Evolutionary conservation across 2,113 vertebrate species (phyloP), one percentile per base, ranked within the genome.

Genomic region (Ploceus nigricollis): DNA sequence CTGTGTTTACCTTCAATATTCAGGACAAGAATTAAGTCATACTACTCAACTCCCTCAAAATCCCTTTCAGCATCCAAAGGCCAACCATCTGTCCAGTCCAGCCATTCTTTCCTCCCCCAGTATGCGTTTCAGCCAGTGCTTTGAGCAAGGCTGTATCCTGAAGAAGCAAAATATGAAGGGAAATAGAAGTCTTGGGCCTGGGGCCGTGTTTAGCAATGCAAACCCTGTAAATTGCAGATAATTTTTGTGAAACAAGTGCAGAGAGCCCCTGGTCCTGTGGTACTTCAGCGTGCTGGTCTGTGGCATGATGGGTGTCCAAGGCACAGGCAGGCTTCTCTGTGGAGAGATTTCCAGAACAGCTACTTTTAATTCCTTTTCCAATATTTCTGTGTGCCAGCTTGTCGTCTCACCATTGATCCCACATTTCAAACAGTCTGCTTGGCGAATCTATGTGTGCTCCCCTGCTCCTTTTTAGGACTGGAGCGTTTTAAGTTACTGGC

Each of bases 1-100:
- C 82, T 76, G 24, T 82, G 57, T 94, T 87, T 89, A 87, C 82
- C 84, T 87, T 65, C 54, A 80, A 80, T 93, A 85, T 73, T 93
- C 84, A 85, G 82, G 78, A 66, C 58, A 39, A 82, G 76, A 92
- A 60, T 89, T 86, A 84, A 90, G 88, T 80, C 60, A 20, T 85
- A 47, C 77, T 44, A 1, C 71, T 73, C 58, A 40, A 30, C 71
- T 64, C 75, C 40, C 51, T 80, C 90, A 60, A 73, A 94, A 37
- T 76, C 90, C 88, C 71, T 87, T 92, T 93, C 87, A 89, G 77
- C 69, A 27, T 78, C 93, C 70, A 33, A 64, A 87, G 79, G 75
- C 93, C 30, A 79, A 61, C 93, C 94, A 90, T 94, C 93, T 91
- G 81, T 65, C 89, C 2, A 1, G 53, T 16, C 45, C 73, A 11